Evolutionary conservation across 1,140 invertebrate species (phyloP).

Genomic region (Camponotus vicinus): DNA sequence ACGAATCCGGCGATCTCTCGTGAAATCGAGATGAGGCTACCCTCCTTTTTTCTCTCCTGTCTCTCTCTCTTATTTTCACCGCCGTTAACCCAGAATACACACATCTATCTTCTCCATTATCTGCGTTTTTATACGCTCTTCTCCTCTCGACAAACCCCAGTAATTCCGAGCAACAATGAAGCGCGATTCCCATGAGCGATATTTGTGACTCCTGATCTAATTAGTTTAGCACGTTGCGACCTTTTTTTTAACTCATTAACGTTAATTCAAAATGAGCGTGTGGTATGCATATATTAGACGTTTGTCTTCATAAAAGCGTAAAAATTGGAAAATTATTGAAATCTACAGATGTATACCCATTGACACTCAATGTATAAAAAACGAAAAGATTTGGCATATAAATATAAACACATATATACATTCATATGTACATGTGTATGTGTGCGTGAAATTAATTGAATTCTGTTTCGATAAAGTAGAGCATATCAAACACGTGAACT

Average conservation of each 20-base stretch:
- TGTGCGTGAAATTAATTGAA: background rate
- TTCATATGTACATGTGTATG: background rate
- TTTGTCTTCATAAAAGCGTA: background rate
- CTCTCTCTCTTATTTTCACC: slow-evolving; percentile 56
- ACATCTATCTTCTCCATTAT: slow-evolving; percentile 47
- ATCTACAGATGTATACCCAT: background rate
- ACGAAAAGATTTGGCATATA: background rate
- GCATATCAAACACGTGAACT: background rate
- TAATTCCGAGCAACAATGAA: slow-evolving; percentile 52
- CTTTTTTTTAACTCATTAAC: slow-evolving; percentile 48
- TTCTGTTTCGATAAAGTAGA: background rate
- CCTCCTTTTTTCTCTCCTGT: background rate
- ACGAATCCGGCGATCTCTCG: slow-evolving; percentile 33
- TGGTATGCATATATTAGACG: background rate
- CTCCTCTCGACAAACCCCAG: background rate
- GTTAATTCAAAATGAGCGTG: slow-evolving; percentile 13
- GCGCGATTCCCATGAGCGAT: slow-evolving; percentile 44
- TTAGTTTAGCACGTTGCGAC: slow-evolving; percentile 33
- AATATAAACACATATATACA: background rate
- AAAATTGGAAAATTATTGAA: background rate
- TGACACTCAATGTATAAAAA: background rate
- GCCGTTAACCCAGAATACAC: slow-evolving; percentile 63
- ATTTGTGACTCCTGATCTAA: slow-evolving; percentile 53
- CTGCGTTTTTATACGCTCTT: slow-evolving; percentile 34
- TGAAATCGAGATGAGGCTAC: slow-evolving; percentile 34